Evolutionary conservation across 2,797 vertebrate genomes (phyloP).

Genomic region (Halcyon smyrnensis): DNA sequence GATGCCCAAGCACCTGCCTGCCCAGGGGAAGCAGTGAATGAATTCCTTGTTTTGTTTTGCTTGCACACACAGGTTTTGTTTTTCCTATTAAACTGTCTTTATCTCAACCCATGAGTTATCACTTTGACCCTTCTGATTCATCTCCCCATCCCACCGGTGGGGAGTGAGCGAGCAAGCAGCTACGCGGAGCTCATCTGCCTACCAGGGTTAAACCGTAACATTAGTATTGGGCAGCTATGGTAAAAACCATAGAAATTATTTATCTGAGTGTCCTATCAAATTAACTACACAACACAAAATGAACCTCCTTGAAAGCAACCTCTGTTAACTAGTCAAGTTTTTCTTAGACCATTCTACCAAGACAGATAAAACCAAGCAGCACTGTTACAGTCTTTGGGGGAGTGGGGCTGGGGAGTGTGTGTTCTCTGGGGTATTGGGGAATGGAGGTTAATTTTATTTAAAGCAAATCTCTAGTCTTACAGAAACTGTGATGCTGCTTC

Average conservation of each 20-base stretch:
- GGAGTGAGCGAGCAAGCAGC: fast-evolving
- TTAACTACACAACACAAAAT: background rate
- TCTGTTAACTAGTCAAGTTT: background rate
- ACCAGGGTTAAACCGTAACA: background rate
- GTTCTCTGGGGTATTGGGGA: background rate
- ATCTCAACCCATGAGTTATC: background rate
- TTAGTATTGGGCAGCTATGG: background rate
- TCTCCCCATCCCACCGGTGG: background rate
- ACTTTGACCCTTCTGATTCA: background rate
- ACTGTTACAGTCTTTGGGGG: background rate
- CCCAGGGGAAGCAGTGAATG: fast-evolving
- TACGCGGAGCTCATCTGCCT: background rate
- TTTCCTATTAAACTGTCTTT: background rate
- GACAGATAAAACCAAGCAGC: background rate
- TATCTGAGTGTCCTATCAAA: background rate
- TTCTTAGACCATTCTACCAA: background rate
- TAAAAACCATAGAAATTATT: background rate
- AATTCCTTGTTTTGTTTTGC: background rate
- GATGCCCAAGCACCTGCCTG: background rate
- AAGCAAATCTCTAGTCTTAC: background rate
- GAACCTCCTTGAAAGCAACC: background rate
- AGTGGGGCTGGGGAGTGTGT: background rate
- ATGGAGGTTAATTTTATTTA: background rate
- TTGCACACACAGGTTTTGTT: fast-evolving
- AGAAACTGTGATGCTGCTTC: background rate